These are phyloP conservation scores for Drosophila insularis DNA, from an alignment of 1,140 invertebrate genomes.

Conservation along the genomic window DNA sequence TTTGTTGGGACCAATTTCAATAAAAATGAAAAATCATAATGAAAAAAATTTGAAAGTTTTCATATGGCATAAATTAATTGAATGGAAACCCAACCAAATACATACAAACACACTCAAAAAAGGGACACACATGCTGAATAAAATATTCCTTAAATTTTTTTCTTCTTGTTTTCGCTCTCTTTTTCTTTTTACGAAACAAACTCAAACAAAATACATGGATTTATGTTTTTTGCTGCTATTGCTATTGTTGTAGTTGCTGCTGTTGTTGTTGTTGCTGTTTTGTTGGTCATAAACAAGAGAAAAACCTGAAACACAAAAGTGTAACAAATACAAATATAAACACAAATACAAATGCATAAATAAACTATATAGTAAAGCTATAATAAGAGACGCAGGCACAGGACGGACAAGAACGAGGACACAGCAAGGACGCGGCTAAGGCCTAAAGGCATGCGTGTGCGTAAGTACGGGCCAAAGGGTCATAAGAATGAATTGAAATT, in stretches of 20 bases:
- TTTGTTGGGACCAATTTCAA: constrained; percentile 19
- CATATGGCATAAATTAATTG: constrained; percentile 48
- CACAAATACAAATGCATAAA: constrained; percentile 6
- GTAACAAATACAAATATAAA: constrained; percentile 19
- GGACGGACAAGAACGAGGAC: constrained; percentile 20
- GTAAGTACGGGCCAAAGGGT: constrained; percentile 33
- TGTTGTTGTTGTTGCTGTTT: constrained; percentile 21
- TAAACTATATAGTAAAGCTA: background rate
- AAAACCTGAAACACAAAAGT: constrained; percentile 37
- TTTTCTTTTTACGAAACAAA: constrained; percentile 19
- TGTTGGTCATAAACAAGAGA: constrained; percentile 51
- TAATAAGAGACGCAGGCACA: background rate
- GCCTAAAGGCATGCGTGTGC: constrained; percentile 52
- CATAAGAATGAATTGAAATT: constrained; percentile 69
- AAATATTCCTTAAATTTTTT: constrained; percentile 13
- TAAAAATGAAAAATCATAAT: constrained; percentile 19
- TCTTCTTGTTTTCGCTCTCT: background rate
- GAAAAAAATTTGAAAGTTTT: constrained; percentile 29
- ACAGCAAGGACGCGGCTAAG: constrained; percentile 12
- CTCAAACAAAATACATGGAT: constrained; percentile 38
- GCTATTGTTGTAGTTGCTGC: background rate
- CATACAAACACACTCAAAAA: background rate
- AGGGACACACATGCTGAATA: constrained; percentile 20
- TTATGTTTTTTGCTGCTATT: constrained; percentile 24
- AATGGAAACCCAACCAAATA: constrained; percentile 25